Evolutionary conservation across 1,140 invertebrate genomes (phyloP).

Genomic region (Solenopsis fugax): DNA sequence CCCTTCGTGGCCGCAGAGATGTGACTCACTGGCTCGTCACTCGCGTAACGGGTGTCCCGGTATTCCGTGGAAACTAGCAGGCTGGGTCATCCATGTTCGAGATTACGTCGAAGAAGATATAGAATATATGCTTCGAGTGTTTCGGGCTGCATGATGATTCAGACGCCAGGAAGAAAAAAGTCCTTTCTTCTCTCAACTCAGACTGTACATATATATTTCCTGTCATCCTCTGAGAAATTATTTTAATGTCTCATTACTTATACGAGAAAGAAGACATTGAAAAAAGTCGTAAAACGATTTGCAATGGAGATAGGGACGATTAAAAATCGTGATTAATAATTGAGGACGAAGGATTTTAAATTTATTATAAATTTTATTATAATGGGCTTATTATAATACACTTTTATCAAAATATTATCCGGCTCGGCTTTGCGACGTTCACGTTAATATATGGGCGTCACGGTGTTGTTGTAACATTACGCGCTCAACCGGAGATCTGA

Average conservation of each 20-base stretch:
- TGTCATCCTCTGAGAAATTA: neutral
- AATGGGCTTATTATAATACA: neutral
- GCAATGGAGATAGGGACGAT: neutral
- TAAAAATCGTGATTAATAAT: neutral
- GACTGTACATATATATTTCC: neutral
- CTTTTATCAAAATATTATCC: no score
- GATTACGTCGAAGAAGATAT: conserved; percentile 56
- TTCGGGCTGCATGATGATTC: neutral
- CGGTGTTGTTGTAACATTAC: neutral
- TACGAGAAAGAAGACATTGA: neutral
- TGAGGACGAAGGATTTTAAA: neutral
- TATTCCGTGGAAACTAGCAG: conserved; percentile 55
- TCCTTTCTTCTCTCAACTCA: no score
- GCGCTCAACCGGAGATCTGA: neutral
- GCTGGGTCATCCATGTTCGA: conserved; percentile 33
- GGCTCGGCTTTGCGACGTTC: neutral
- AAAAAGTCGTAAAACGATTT: neutral
- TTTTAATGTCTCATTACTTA: neutral
- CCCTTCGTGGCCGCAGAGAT: conserved; percentile 59
- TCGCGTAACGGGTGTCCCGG: conserved; percentile 68
- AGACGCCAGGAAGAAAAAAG: no score
- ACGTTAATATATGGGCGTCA: neutral
- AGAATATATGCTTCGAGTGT: neutral
- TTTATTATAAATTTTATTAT: neutral
- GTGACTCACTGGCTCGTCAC: conserved; percentile 76